Base-by-base conservation (phyloP, 2,113 vertebrate genomes). In the Microtus oregoni region DNA sequence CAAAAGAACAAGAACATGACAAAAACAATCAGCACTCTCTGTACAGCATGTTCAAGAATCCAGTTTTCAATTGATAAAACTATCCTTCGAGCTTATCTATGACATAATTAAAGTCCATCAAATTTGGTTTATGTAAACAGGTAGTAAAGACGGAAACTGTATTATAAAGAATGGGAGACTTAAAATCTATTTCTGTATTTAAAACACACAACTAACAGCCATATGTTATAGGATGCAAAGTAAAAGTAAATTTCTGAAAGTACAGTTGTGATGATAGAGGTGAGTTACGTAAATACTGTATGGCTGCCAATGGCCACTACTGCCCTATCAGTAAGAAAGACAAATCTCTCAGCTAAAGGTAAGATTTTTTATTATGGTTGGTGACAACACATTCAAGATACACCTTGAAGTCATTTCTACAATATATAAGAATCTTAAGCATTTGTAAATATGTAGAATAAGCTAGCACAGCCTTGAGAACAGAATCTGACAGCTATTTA, bases 1-100 rank as follows among this genome's bases (percentile, higher is more conserved):
- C 92, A 87, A 85, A 24, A 86, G 88, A 38, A 86, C n/a, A 93
- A 75, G 47, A 86, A 94, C 65, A 81, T 94, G 67, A 95, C 52
- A 67, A 89, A 79, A 87, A 86, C 38, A 78, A 11, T 65, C 35
- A 58, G 38, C 63, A 73, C 77, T 50, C 9, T 86, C 9, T 8
- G 19, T 41, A 15, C 24, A 90, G 12, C 26, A 94, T 81, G 22
- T 87, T 41, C 17, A 97, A 94, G 7, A 94, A 19, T 92, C 11
- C 63, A n/a, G 52, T 92, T 94, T 94, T 90, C 73, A 96, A 85
- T 32, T 79, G 35, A 78, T 22, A 92, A 55, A 55, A 72, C 82
- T 86, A 78, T 47, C 47, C 13, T 81, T 95, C 52, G 38, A 75
- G 55, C 3, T 58, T 14, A 94, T 92, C 75, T 94, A 94, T 94